phyloP scores from a whole-genome alignment of 1,140 invertebrate species.

The Ylistrum balloti region DNA sequence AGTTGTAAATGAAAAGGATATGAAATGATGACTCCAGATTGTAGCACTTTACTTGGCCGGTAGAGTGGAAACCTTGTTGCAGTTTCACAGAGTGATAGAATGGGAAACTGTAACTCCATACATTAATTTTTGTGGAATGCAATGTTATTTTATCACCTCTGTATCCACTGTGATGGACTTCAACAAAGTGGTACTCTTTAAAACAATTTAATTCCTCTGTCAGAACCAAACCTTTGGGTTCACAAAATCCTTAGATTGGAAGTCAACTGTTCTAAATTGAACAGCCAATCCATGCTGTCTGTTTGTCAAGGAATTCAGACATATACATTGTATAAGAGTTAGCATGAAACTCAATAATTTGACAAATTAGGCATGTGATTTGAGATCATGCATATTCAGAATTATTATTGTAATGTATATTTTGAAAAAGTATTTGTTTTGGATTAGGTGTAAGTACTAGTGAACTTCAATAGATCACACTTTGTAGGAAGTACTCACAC shows the following conservation, averaged over 20 bases:
- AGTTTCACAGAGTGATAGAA: background rate
- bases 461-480: background rate
- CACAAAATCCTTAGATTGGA: background rate
- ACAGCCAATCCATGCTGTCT: background rate
- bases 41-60: background rate
- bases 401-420: too few species aligned
- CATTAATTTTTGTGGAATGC: background rate
- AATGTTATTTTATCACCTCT: background rate
- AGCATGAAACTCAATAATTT: too few species aligned
- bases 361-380: background rate
- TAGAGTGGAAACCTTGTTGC: background rate
- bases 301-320: too few species aligned
- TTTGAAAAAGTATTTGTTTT: background rate
- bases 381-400: background rate
- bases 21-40: background rate
- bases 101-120: background rate
- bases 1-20: background rate
- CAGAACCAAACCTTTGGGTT: background rate
- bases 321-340: too few species aligned
- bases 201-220: background rate
- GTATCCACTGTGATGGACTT: background rate
- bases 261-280: background rate
- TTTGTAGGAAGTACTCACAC: background rate
- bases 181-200: background rate
- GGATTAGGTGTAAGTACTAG: background rate